A percentile compares a stretch with the other conserved stretches of the same genome.
phyloP scores from a whole-genome alignment of 2,113 vertebrate species.

The Accipiter virgatus region DNA sequence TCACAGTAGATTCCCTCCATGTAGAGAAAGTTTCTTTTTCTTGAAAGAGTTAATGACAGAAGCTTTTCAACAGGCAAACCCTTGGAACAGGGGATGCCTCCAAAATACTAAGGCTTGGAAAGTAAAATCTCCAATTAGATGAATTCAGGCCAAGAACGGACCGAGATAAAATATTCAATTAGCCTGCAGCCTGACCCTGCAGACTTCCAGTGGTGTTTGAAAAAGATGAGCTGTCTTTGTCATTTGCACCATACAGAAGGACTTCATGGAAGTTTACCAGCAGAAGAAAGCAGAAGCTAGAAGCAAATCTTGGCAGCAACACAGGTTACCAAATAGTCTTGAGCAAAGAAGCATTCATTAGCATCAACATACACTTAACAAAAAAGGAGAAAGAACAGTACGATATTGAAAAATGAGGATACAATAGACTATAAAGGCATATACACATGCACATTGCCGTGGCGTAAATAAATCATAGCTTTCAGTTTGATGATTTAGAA shows the following conservation, averaged over 20 bases:
- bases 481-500: background rate
- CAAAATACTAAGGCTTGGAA: conserved; percentile 50
- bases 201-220: conserved; percentile 27
- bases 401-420: background rate
- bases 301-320: background rate
- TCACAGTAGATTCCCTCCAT: background rate
- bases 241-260: background rate
- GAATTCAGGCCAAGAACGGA: background rate
- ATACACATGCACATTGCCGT: background rate
- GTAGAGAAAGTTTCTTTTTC: background rate
- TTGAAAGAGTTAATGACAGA: background rate
- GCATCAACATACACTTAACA: background rate
- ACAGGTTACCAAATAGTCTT: background rate
- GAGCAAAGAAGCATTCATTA: background rate
- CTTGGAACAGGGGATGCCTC: background rate
- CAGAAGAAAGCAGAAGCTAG: conserved; percentile 31
- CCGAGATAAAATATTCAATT: conserved; percentile 65
- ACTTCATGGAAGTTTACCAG: background rate
- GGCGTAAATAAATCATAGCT: background rate
- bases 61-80: background rate
- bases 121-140: background rate
- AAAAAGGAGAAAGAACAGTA: background rate
- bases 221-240: conserved; percentile 41
- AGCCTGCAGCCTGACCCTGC: conserved; percentile 55
- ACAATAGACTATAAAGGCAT: background rate